Conservation (phyloP, 2,888 invertebrate species). For the Eumacrocentrus americanus region DNA sequence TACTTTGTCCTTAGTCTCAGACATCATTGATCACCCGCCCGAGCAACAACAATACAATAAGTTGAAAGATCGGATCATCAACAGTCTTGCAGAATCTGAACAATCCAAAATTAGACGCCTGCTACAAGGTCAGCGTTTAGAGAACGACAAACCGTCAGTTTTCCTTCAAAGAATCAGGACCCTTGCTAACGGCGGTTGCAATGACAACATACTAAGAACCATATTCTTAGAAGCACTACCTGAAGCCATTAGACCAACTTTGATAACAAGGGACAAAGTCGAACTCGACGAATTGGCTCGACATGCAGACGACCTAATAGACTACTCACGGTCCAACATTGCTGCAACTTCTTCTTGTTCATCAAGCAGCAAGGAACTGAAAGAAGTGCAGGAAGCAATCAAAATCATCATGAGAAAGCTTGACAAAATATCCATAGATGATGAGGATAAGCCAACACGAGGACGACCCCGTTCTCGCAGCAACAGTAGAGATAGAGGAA, state of each 20-base stretch:
- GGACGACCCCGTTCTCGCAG: neutral
- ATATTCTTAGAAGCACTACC: neutral
- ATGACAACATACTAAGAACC: neutral
- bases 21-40: neutral
- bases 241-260: neutral
- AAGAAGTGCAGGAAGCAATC: neutral
- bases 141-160: neutral
- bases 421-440: neutral
- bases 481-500: neutral
- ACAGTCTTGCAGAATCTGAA: neutral
- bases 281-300: neutral
- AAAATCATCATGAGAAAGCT: neutral
- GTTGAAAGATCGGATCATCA: neutral
- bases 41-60: neutral
- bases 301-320: neutral
- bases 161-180: neutral
- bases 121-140: neutral
- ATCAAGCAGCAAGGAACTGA: neutral
- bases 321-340: too few relatives aligned
- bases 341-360: neutral
- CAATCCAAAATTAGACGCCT: neutral
- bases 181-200: neutral
- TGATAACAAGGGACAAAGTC: neutral
- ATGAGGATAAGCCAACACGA: neutral
- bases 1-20: neutral